Evolutionary conservation across 2,113 vertebrate species (phyloP).

Genomic region (Falcunculus frontatus): DNA sequence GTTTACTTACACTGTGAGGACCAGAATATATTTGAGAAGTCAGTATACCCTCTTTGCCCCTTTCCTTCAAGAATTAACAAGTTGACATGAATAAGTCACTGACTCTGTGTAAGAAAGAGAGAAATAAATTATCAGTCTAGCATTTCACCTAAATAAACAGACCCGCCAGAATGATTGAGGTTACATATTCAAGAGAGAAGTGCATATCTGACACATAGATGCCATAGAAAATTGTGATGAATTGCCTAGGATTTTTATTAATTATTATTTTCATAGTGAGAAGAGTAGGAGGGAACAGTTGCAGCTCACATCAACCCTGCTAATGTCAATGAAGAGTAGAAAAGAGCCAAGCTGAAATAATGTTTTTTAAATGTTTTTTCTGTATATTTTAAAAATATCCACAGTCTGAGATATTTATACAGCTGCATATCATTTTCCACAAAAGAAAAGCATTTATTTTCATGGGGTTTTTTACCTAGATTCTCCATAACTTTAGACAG

Average conservation of each 20-base stretch:
- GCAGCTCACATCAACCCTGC: not conserved
- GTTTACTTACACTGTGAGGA: not conserved
- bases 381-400: not conserved
- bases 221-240: not conserved
- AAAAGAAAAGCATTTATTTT: not conserved
- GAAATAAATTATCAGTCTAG: not conserved
- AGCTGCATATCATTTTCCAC: not conserved
- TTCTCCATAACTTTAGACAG: not conserved
- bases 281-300: not conserved
- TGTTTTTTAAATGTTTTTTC: not conserved
- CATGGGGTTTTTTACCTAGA: not conserved
- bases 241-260: not conserved
- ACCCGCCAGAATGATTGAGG: not conserved
- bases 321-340: not conserved
- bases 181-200: not conserved
- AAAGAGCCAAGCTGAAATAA: not conserved
- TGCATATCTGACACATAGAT: not conserved
- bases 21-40: not conserved
- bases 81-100: not conserved
- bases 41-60: not conserved
- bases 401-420: not conserved
- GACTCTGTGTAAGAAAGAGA: not conserved
- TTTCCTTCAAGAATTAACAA: not conserved
- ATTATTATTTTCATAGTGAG: not conserved
- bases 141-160: conserved; percentile 29